Conservation (phyloP, 2,888 invertebrate genomes). For the Agrypnus murinus region DNA sequence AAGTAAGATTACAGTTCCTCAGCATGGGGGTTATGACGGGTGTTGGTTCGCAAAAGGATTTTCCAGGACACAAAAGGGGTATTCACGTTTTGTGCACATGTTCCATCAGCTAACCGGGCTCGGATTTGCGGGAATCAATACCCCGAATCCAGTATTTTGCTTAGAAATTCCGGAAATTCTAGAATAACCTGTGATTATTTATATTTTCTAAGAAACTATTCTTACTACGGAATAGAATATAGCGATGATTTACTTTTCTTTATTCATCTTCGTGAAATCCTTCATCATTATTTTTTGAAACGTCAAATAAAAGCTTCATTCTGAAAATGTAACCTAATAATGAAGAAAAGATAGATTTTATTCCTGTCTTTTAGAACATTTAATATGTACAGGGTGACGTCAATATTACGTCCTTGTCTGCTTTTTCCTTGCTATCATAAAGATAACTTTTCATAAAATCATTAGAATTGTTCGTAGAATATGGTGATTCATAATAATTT, state of each 20-base stretch:
- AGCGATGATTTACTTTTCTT: no score
- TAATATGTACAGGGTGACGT: slow-evolving; percentile 19
- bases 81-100: slow-evolving; percentile 42
- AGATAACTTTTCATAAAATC: no score
- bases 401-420: neutral
- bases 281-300: neutral
- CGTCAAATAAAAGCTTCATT: neutral
- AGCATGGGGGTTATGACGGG: slow-evolving; percentile 31
- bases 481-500: no score
- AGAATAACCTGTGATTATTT: slow-evolving; percentile 6
- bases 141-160: slow-evolving; percentile 27
- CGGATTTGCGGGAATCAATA: slow-evolving; percentile 40
- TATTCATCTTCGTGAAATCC: neutral
- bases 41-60: slow-evolving; percentile 39
- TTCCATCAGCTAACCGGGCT: slow-evolving; percentile 37
- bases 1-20: slow-evolving; percentile 50
- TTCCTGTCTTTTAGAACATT: neutral
- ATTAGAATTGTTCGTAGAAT: no score
- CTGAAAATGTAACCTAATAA: neutral
- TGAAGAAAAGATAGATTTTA: neutral
- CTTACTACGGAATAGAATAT: no score
- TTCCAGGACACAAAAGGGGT: slow-evolving; percentile 26
- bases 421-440: neutral
- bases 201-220: neutral
- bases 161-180: slow-evolving; percentile 5